phyloP scores from a whole-genome alignment of 2,113 vertebrate species.

The Procavia capensis region DNA sequence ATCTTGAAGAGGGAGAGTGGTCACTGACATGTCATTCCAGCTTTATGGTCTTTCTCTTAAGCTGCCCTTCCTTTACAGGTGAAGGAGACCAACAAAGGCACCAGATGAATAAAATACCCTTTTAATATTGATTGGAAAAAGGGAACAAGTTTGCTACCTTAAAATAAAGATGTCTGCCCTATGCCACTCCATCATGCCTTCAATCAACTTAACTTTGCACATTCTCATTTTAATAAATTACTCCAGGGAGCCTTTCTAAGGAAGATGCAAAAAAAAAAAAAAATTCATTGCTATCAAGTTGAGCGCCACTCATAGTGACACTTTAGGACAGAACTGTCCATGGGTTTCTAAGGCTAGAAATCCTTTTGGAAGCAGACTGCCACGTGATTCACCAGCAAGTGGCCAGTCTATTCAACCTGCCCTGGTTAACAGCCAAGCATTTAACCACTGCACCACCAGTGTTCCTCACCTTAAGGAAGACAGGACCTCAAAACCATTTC shows the following conservation, averaged over 20 bases:
- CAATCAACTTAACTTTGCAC: constrained; percentile 38
- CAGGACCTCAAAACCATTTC: background rate
- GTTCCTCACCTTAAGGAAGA: background rate
- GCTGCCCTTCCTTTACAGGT: constrained; percentile 30
- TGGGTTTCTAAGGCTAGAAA: background rate
- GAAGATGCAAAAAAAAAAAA: background rate
- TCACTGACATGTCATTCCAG: background rate
- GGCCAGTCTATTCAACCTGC: background rate
- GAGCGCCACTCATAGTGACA: background rate
- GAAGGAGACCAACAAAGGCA: background rate
- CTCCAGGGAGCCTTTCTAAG: background rate
- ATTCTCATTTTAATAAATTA: constrained; percentile 3
- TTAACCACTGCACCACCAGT: background rate
- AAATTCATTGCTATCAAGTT: background rate
- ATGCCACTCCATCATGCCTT: background rate
- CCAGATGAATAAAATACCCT: background rate
- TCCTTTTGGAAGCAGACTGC: too few species aligned
- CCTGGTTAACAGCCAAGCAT: background rate
- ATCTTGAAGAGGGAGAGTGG: background rate
- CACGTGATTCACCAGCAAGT: background rate
- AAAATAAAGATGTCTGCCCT: background rate
- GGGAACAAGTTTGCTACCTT: background rate
- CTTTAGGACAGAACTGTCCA: background rate
- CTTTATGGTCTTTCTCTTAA: background rate
- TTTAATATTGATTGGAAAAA: background rate